Conservation (phyloP, 2,113 vertebrate species). For the Melanerpes aurifrons region DNA sequence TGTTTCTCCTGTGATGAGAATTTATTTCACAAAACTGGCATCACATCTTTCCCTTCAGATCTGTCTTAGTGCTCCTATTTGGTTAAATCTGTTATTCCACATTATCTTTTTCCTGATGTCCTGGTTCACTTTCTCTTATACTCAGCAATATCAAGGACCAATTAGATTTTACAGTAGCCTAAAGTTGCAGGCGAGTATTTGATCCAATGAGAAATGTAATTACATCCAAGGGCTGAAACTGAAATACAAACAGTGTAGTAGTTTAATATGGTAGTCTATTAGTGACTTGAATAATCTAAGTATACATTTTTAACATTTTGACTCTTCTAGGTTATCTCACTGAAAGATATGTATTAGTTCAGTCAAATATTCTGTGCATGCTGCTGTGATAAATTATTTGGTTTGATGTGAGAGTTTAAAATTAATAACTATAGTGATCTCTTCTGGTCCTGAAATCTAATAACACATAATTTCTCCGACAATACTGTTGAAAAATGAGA, state of each 20-base stretch:
- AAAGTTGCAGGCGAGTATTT: neutral
- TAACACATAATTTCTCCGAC: neutral
- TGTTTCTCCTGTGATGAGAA: slow-evolving; percentile 51
- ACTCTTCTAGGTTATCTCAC: neutral
- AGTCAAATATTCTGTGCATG: neutral
- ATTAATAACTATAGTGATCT: neutral
- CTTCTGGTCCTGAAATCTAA: neutral
- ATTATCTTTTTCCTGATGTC: neutral
- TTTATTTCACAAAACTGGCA: slow-evolving; percentile 54
- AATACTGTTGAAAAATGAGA: neutral
- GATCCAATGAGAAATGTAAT: neutral
- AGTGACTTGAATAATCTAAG: neutral
- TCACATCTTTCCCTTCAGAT: neutral
- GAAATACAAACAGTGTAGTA: neutral
- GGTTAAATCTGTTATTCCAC: neutral
- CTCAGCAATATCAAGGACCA: too few relatives aligned
- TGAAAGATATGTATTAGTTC: neutral
- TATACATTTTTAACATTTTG: neutral
- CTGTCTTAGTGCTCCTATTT: neutral
- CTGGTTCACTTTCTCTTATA: neutral
- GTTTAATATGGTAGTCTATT: neutral
- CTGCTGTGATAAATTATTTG: neutral
- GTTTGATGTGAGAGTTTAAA: neutral
- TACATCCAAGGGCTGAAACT: neutral
- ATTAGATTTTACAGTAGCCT: neutral